Evolutionary conservation across 2,888 invertebrate species (phyloP).

Genomic region (Notodonta ziczac): DNA sequence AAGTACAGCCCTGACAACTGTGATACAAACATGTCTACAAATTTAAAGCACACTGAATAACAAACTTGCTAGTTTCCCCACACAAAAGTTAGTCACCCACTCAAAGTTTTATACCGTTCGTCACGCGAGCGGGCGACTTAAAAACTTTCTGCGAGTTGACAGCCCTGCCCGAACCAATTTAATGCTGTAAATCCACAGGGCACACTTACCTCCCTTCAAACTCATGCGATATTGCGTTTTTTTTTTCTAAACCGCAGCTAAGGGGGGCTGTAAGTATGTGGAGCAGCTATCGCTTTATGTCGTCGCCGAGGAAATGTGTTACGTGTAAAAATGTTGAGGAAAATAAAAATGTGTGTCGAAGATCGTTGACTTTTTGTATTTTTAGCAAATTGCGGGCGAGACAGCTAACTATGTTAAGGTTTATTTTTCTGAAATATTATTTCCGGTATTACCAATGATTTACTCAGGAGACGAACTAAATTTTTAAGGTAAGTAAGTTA

Average conservation of each 20-base stretch:
- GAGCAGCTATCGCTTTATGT: conserved; percentile 54
- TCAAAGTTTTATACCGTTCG: conserved; percentile 50
- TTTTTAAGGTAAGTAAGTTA: too few relatives aligned
- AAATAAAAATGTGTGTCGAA: conserved; percentile 45
- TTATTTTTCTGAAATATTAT: too few relatives aligned
- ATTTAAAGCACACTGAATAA: conserved; percentile 42
- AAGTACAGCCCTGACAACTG: conserved; percentile 17
- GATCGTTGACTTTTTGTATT: conserved; percentile 33
- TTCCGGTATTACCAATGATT: too few relatives aligned
- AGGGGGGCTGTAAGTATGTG: conserved; percentile 51
- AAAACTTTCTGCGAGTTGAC: conserved; percentile 59
- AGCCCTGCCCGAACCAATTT: conserved; percentile 78
- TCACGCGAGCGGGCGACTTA: conserved; percentile 53
- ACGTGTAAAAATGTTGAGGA: conserved; percentile 46
- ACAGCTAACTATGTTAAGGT: not conserved
- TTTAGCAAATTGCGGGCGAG: conserved; percentile 25
- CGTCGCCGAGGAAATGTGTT: conserved; percentile 57
- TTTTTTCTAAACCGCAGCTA: conserved; percentile 69
- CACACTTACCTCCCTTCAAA: conserved; percentile 78
- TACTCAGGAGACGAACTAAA: too few relatives aligned
- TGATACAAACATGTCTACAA: conserved; percentile 45
- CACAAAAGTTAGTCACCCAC: conserved; percentile 44
- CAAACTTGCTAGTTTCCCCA: conserved; percentile 44
- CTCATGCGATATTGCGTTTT: conserved; percentile 82
- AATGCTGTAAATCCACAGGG: conserved; percentile 81